These are phyloP conservation scores for Matsumurasca onukii DNA, from an alignment of 1,140 invertebrate genomes.

Conservation along the genomic window DNA sequence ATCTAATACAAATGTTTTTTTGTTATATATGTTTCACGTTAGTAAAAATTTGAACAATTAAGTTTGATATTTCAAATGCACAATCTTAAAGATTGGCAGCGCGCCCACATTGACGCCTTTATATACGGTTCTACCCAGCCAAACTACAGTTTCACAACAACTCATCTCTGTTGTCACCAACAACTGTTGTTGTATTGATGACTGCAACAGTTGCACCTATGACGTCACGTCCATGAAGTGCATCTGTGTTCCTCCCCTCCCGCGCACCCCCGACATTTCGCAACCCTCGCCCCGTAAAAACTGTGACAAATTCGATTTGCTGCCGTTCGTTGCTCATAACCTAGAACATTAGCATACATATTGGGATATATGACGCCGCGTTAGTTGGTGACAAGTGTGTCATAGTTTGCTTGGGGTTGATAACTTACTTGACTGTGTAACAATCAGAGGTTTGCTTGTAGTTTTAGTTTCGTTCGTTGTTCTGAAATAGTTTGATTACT, in stretches of 20 bases:
- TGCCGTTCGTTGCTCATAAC: not conserved
- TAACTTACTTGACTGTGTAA: no score
- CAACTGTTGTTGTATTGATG: not conserved
- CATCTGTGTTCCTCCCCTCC: not conserved
- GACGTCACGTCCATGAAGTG: not conserved
- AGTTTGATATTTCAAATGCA: no score
- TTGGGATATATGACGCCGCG: not conserved
- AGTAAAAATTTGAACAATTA: no score
- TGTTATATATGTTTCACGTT: no score
- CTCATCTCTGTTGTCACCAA: not conserved
- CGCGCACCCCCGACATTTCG: not conserved
- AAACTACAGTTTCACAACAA: no score
- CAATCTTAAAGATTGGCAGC: no score
- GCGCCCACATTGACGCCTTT: no score
- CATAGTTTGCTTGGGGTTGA: not conserved
- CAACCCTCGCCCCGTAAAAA: not conserved
- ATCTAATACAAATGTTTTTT: no score
- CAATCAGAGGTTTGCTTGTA: no score
- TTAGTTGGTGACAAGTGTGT: not conserved
- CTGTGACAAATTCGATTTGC: conserved; percentile 3
- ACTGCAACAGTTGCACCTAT: not conserved
- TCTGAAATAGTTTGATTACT: no score
- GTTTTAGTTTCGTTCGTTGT: no score
- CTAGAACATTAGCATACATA: not conserved
- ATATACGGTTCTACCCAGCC: no score